phyloP scores from a whole-genome alignment of 1,140 invertebrate species.

The Parasteatoda tepidariorum region DNA sequence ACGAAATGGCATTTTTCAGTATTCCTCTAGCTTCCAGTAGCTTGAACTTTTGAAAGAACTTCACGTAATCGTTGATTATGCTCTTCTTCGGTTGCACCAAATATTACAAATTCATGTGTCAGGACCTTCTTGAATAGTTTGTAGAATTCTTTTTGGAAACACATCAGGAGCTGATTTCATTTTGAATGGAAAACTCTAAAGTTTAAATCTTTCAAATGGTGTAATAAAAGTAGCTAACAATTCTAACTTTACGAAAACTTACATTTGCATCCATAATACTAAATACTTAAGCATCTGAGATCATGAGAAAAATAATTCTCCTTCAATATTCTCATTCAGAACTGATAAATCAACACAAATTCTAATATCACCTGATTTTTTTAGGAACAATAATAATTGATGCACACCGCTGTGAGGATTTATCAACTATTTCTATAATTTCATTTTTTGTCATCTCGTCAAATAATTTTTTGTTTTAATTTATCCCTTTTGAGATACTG shows the following conservation, averaged over 20 bases:
- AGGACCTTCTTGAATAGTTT: neutral
- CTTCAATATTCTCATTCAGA: neutral
- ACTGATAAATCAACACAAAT: neutral
- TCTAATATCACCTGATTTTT: neutral
- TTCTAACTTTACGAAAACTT: constrained; percentile 17
- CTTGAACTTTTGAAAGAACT: neutral
- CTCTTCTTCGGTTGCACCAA: neutral
- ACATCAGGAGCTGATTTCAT: constrained; percentile 29
- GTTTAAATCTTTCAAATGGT: constrained; percentile 1
- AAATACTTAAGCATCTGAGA: constrained; percentile 62
- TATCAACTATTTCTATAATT: neutral
- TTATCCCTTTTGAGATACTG: neutral
- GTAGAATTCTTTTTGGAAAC: neutral
- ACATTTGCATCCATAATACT: constrained; percentile 31
- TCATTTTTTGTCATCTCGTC: neutral
- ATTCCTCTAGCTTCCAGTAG: too few species aligned
- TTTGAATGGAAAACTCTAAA: constrained; percentile 27
- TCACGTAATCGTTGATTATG: neutral
- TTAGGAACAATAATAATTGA: neutral
- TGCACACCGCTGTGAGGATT: neutral
- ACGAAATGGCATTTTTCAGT: neutral
- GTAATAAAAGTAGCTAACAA: constrained; percentile 35
- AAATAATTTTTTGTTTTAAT: neutral
- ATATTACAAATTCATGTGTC: neutral
- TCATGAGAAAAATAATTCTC: constrained; percentile 24